Conservation (phyloP, 1,140 invertebrate genomes). For the Bombus fervidus region DNA sequence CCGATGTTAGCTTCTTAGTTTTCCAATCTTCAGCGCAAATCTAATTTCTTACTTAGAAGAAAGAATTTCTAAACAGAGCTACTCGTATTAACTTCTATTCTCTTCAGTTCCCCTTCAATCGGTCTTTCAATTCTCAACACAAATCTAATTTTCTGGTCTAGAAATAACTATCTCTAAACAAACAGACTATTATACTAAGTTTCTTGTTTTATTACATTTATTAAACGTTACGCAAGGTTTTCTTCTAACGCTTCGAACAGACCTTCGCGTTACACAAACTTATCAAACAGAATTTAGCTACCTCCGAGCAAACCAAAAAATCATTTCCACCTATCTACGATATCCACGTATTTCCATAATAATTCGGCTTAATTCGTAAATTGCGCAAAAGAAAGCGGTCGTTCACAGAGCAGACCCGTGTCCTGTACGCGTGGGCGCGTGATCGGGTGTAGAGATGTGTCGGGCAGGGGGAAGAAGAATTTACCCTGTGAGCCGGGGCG, state of each 20-base stretch:
- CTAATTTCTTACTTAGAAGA: no score
- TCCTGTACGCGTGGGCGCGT: background rate
- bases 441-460: background rate
- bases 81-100: no score
- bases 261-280: background rate
- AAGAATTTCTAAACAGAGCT: no score
- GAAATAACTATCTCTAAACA: no score
- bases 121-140: no score
- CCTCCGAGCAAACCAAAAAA: background rate
- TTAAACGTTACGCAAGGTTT: background rate
- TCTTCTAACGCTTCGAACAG: background rate
- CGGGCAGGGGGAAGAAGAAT: constrained; percentile 62
- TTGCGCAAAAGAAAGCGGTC: background rate
- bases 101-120: no score
- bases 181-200: no score
- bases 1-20: no score
- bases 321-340: background rate
- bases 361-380: background rate
- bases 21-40: no score
- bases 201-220: no score
- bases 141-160: no score
- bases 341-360: background rate
- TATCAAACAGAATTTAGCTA: no score
- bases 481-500: constrained; percentile 83
- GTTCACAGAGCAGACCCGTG: background rate